phyloP scores from a whole-genome alignment of 2,888 invertebrate species.

The Syrista parreyssii region DNA sequence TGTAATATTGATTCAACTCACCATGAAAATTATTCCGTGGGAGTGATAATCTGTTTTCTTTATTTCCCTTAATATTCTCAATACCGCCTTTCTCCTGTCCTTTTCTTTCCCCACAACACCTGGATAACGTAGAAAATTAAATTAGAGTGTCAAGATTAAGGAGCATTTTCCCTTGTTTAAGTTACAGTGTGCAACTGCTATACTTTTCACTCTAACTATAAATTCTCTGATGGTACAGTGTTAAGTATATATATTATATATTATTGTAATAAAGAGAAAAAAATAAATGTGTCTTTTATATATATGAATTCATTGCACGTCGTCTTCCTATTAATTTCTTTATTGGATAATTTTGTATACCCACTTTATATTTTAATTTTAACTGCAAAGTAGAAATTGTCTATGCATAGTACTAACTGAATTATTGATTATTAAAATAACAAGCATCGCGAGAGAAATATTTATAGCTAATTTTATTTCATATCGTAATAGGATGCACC shows the following conservation, averaged over 20 bases:
- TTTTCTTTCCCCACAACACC: not conserved
- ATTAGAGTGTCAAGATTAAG: conserved; percentile 13
- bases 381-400: not conserved
- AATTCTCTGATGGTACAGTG: conserved; percentile 50
- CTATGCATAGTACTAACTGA: not conserved
- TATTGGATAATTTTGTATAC: not conserved
- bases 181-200: conserved; percentile 38
- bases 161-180: conserved; percentile 38
- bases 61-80: not conserved
- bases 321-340: not conserved
- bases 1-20: not conserved
- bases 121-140: not conserved
- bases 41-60: not conserved
- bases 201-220: conserved; percentile 45
- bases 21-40: not conserved
- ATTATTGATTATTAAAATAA: not conserved
- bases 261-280: conserved; percentile 48
- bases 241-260: conserved; percentile 51
- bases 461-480: no score
- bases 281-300: conserved; percentile 47
- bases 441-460: not conserved
- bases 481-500: not conserved
- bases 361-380: not conserved
- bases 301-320: conserved; percentile 29
- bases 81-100: not conserved